Evolutionary conservation across 2,113 vertebrate genomes (phyloP).

Genomic region (Nothocercus nigrocapillus): DNA sequence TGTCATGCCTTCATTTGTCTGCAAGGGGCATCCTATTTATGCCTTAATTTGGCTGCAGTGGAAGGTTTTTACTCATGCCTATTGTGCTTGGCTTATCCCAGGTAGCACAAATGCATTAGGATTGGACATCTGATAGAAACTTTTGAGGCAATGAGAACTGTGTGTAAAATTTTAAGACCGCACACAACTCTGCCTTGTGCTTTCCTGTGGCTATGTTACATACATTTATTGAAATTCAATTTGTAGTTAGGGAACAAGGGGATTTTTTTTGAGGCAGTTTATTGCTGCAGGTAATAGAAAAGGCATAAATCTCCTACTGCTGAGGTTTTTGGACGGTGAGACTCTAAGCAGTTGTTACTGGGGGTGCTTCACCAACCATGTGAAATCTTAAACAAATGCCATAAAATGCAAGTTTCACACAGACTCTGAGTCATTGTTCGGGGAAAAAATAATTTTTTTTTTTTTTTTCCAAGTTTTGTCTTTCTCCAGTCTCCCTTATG

Average conservation of each 20-base stretch:
- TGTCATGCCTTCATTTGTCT: neutral
- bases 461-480: neutral
- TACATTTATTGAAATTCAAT: conserved; percentile 64
- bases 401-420: neutral
- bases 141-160: neutral
- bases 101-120: neutral
- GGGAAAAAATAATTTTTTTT: neutral
- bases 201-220: conserved; percentile 19
- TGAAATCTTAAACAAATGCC: neutral
- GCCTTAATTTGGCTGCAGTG: neutral
- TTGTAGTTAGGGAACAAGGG: conserved; percentile 43
- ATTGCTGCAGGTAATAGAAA: conserved; percentile 52
- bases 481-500: neutral
- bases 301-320: conserved; percentile 36
- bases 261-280: conserved; percentile 8
- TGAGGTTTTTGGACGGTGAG: conserved; percentile 23
- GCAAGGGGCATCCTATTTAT: neutral
- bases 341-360: conserved; percentile 1
- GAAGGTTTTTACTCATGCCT: neutral
- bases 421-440: neutral
- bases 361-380: neutral
- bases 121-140: neutral
- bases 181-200: neutral
- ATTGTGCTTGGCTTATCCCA: neutral
- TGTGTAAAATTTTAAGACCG: conserved; percentile 16